Conservation (phyloP, 2,113 vertebrate genomes). For the Mobula birostris region DNA sequence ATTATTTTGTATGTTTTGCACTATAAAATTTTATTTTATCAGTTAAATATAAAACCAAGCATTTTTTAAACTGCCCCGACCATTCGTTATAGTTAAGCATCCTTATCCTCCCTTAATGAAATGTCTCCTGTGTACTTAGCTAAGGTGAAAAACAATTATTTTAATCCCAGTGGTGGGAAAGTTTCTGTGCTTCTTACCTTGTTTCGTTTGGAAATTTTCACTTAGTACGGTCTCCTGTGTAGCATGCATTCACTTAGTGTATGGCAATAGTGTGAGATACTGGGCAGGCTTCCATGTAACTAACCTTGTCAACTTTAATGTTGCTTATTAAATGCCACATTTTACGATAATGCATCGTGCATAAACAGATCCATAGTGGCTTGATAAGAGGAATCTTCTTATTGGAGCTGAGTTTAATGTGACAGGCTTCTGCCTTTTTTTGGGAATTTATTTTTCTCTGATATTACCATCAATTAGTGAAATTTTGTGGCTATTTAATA, state of each 20-base stretch:
- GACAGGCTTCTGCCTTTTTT: background rate
- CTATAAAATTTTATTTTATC: background rate
- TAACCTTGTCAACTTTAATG: conserved; percentile 31
- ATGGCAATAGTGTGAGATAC: background rate
- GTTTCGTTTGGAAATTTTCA: background rate
- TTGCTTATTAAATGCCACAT: conserved; percentile 6
- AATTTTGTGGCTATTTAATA: background rate
- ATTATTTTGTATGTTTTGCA: background rate
- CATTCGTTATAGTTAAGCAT: background rate
- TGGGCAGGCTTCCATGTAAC: conserved; percentile 25
- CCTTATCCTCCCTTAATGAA: background rate
- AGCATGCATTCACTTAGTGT: background rate
- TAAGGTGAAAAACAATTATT: background rate
- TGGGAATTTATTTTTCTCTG: background rate
- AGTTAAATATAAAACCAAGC: background rate
- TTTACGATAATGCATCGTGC: background rate
- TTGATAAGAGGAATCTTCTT: background rate
- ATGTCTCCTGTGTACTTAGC: background rate
- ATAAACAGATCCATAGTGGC: conserved; percentile 13
- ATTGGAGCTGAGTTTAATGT: background rate
- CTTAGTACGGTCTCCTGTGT: background rate
- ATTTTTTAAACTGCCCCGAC: background rate
- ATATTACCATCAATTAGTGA: background rate
- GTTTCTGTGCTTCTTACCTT: background rate
- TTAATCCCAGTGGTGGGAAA: background rate